These are phyloP conservation scores for Apamea monoglypha DNA, from an alignment of 2,888 invertebrate genomes.

Conservation along the genomic window DNA sequence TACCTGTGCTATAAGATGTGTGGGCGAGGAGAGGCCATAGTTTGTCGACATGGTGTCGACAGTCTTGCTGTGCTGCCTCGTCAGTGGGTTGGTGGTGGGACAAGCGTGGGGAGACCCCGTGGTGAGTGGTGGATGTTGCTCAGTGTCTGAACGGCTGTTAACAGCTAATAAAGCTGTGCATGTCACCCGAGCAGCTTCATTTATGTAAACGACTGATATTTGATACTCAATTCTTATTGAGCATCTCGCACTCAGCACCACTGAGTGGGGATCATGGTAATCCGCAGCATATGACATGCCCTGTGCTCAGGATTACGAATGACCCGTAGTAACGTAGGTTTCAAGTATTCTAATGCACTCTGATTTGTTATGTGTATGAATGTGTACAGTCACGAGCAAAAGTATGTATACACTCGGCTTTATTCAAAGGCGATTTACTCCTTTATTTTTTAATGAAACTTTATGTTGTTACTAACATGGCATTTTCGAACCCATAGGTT, in stretches of 20 bases:
- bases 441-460: too few relatives aligned
- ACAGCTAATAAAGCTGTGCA: too few relatives aligned
- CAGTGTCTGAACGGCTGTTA: too few relatives aligned
- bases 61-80: constrained; percentile 54
- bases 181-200: too few relatives aligned
- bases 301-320: background rate
- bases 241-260: background rate
- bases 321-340: background rate
- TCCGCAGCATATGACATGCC: background rate
- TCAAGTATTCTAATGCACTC: background rate
- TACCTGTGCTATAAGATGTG: constrained; percentile 52
- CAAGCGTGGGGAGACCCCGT: constrained; percentile 53
- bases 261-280: background rate
- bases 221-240: background rate
- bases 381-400: too few relatives aligned
- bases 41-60: constrained; percentile 47
- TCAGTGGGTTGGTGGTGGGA: constrained; percentile 57
- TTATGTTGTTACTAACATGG: too few relatives aligned
- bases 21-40: background rate
- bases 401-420: too few relatives aligned
- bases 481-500: too few relatives aligned
- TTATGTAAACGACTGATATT: background rate
- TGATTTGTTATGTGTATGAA: too few relatives aligned
- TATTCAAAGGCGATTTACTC: too few relatives aligned
- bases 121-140: constrained; percentile 52